Conservation (phyloP, 2,113 vertebrate genomes). For the Protobothrops mucrosquamatus region DNA sequence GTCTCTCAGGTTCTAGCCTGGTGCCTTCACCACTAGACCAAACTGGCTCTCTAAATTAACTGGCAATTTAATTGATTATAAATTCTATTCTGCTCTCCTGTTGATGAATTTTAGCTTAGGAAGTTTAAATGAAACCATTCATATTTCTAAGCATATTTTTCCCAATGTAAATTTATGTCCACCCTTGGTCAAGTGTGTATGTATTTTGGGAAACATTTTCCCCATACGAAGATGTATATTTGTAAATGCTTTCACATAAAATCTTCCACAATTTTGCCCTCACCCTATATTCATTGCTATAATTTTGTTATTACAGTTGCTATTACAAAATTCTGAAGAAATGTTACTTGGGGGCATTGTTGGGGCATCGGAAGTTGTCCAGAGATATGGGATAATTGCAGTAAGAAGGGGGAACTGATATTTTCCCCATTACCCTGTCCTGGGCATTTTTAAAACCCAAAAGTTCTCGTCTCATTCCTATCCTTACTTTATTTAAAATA, state of each 20-base stretch:
- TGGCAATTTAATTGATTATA: not conserved
- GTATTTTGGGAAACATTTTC: not conserved
- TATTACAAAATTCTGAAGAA: not conserved
- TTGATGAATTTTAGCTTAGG: not conserved
- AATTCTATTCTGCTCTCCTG: not conserved
- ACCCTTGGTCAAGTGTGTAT: not conserved
- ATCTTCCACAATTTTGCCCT: not conserved
- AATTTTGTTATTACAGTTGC: not conserved
- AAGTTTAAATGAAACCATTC: not conserved
- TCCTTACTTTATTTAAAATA: not conserved
- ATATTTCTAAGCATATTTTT: not conserved
- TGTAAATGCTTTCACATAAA: not conserved
- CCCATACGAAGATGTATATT: not conserved
- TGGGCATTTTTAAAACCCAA: not conserved
- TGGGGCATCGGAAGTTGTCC: not conserved
- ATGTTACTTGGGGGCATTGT: not conserved
- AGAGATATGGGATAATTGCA: not conserved
- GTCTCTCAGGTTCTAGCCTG: not conserved
- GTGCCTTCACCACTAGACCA: not conserved
- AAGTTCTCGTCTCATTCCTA: not conserved
- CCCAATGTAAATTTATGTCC: not conserved
- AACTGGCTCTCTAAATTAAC: not conserved
- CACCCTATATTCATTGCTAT: not conserved
- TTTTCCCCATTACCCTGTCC: not conserved
- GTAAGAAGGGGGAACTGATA: not conserved